Evolutionary conservation across 2,113 vertebrate genomes (phyloP).

Genomic region (Ameiurus melas): DNA sequence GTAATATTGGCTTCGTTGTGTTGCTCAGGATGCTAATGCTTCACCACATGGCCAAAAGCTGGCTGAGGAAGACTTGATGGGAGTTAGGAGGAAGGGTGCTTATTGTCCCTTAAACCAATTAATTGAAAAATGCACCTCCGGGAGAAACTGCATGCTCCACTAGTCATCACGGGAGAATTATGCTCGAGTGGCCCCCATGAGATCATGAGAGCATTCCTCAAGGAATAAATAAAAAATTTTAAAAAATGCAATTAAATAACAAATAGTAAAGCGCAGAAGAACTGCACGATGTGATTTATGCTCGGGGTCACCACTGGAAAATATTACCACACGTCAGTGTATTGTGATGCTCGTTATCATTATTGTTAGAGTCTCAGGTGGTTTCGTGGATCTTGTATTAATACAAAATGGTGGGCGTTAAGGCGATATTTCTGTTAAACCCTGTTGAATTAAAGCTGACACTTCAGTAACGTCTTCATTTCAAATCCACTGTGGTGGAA

Average conservation of each 20-base stretch:
- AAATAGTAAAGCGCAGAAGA: slow-evolving; percentile 73
- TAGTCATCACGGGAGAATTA: slow-evolving; percentile 59
- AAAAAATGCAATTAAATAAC: slow-evolving; percentile 42
- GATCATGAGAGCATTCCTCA: slow-evolving; percentile 53
- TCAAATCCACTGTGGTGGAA: background rate
- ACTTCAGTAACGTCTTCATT: background rate
- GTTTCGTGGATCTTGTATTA: background rate
- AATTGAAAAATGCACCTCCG: slow-evolving; percentile 65
- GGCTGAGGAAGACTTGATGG: slow-evolving; percentile 48
- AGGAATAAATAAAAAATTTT: too few relatives aligned
- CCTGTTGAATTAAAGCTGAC: background rate
- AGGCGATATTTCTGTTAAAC: background rate
- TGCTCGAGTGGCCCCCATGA: slow-evolving; percentile 60
- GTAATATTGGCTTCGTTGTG: slow-evolving; percentile 1
- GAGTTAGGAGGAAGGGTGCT: slow-evolving; percentile 49
- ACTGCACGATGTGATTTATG: slow-evolving; percentile 50
- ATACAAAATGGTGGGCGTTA: too few relatives aligned
- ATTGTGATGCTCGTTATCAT: background rate
- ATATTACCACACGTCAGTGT: too few relatives aligned
- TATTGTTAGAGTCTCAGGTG: background rate
- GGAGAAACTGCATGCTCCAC: slow-evolving; percentile 67
- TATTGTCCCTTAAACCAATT: slow-evolving; percentile 72
- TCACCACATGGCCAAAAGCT: slow-evolving; percentile 47
- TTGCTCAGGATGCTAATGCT: slow-evolving; percentile 47
- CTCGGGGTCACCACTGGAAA: background rate